A percentile compares a stretch with the other conserved stretches of the same genome.
phyloP scores from a whole-genome alignment of 2,797 vertebrate genomes.

The Carcharodon carcharias region DNA sequence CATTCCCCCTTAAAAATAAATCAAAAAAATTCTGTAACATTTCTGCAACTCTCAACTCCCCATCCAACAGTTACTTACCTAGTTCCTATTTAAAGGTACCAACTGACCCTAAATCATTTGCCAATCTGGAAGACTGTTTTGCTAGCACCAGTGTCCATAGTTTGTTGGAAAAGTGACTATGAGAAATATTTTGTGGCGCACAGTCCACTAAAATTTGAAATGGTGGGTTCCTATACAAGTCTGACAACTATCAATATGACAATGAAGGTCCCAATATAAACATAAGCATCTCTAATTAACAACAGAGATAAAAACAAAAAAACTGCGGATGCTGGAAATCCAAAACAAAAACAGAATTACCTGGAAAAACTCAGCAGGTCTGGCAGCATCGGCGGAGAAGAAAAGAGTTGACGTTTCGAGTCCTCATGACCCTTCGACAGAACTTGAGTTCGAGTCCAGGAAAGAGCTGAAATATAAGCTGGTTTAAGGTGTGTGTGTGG shows the following conservation, averaged over 20 bases:
- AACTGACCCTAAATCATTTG: constrained; percentile 35
- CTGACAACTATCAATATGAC: neutral
- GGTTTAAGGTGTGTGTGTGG: no score
- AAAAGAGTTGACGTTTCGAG: no score
- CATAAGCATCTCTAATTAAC: neutral
- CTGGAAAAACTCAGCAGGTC: no score
- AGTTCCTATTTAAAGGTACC: constrained; percentile 42
- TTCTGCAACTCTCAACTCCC: constrained; percentile 56
- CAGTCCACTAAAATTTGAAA: neutral
- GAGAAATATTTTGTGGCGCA: neutral
- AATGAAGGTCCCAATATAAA: neutral
- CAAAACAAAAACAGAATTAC: no score
- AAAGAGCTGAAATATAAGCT: no score
- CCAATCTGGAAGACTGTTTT: constrained; percentile 39
- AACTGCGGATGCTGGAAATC: no score
- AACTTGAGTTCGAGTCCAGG: no score
- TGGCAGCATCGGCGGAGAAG: no score
- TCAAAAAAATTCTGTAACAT: constrained; percentile 55
- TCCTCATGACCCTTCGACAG: no score
- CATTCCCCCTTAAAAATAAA: constrained; percentile 40
- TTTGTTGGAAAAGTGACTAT: neutral
- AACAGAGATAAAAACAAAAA: no score
- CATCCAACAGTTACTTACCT: constrained; percentile 42
- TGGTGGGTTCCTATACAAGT: neutral
- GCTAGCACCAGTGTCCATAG: neutral